Evolutionary conservation across 2,797 vertebrate species (phyloP).

Genomic region (Gambelia wislizenii): DNA sequence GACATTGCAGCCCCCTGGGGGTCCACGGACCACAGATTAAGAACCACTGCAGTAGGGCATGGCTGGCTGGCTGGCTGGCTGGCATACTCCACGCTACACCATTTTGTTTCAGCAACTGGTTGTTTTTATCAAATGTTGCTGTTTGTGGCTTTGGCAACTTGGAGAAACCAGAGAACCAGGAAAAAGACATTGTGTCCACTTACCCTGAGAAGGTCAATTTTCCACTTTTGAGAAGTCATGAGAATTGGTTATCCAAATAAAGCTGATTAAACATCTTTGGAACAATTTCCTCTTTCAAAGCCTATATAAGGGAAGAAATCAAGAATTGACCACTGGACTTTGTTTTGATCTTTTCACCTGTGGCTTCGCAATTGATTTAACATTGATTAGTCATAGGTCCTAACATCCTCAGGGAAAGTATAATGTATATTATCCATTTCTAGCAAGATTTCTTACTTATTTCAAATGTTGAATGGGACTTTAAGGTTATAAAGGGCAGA

Average conservation of each 20-base stretch:
- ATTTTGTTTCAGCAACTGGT: not conserved
- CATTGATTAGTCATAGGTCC: not conserved
- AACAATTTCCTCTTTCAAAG: not conserved
- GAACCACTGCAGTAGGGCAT: accelerated
- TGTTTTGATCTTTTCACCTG: not conserved
- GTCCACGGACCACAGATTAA: too few species aligned
- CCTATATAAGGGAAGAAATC: conserved; percentile 39
- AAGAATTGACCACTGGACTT: not conserved
- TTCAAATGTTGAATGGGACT: not conserved
- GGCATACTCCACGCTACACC: too few species aligned
- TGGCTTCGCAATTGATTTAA: not conserved
- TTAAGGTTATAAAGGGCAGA: not conserved
- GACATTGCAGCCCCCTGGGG: too few species aligned
- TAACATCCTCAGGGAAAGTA: not conserved
- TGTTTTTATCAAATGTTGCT: not conserved
- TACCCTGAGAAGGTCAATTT: not conserved
- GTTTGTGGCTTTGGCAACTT: not conserved
- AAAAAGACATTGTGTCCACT: not conserved
- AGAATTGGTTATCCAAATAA: not conserved
- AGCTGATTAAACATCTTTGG: conserved; percentile 4
- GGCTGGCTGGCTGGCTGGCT: not conserved
- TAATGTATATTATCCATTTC: not conserved
- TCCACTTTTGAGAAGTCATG: too few species aligned
- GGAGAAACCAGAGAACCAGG: conserved; percentile 15
- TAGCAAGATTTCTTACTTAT: not conserved